Base-by-base conservation (phyloP, 2,113 vertebrate species). In the Formicarius rufipectus region DNA sequence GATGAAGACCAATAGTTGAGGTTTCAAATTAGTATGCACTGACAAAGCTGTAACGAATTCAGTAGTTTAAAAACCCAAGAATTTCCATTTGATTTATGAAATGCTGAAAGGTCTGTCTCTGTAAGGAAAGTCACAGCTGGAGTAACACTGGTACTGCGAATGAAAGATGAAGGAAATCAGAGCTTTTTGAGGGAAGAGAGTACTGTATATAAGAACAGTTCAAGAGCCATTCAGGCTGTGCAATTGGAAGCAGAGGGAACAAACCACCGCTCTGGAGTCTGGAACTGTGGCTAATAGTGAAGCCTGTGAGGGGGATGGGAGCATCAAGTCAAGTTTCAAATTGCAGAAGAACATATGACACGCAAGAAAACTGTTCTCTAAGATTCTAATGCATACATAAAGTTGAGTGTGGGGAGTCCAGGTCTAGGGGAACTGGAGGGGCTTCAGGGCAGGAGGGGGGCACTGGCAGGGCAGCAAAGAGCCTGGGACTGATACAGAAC, bases 11-110 rank as follows among this genome's bases (percentile, higher is more conserved):
- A 66, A 13, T 66, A 87, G 53, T 35, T 58, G 47, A 88, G 25
- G 21, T 80, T 86, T 86, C 59, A 74, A 73, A 63, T 74, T 14
- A 63, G 47, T 30, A 23, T 21, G 47, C 35, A 19, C 35, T 58
- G 63, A 66, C 33, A 59, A 96, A 93, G 39, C 56, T 47, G 22
- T 47, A 68, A 44, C 50, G 21, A 96, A 78, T 90, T 71, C 17
- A 15, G 59, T 30, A 67, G 42, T 67, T 77, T 25, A 77, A 83
- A 84, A 47, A 93, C 85, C 42, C 42, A 35, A 88, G 55, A 80
- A 47, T 64, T 93, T 85, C 56, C 27, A 28, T 88, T 59, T 3
- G 3, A 62, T 80, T 82, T 74, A 35, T 14, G 55, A 9, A 42
- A 30, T 0, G 0, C 47, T 74, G 71, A 52, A 66, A 80, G 42